Conservation (phyloP, 1,140 invertebrate genomes). For the Philotrypesis tridentata region DNA sequence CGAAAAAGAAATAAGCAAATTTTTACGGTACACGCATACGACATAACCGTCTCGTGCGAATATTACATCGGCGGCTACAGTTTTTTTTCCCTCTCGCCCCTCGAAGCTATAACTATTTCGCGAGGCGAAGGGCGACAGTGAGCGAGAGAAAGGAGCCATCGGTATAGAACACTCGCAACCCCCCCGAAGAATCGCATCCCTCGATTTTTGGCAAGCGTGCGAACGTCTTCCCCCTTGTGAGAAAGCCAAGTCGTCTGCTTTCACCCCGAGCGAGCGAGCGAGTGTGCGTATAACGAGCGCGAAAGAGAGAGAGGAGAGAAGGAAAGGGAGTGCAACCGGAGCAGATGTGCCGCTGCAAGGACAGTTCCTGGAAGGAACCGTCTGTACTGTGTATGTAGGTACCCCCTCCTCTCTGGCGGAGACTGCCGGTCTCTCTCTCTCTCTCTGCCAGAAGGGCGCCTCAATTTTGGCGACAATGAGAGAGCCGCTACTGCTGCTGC, state of each 20-base stretch:
- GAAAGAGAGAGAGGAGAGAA: neutral
- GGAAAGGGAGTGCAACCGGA: constrained; percentile 5
- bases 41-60: neutral
- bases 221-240: neutral
- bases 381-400: neutral
- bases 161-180: too few relatives aligned
- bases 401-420: neutral
- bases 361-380: constrained; percentile 36
- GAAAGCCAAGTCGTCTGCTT: neutral
- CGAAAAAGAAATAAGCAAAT: constrained; percentile 64
- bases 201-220: constrained; percentile 56
- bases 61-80: too few relatives aligned
- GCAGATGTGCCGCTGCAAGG: constrained; percentile 40
- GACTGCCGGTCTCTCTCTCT: neutral
- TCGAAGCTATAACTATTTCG: constrained; percentile 35
- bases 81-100: neutral
- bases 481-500: too few relatives aligned
- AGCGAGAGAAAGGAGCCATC: neutral
- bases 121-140: neutral
- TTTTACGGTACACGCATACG: too few relatives aligned
- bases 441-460: neutral
- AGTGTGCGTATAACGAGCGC: neutral
- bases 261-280: neutral
- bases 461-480: constrained; percentile 3
- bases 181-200: neutral